These are phyloP conservation scores for Dasyurus viverrinus DNA, from an alignment of 2,113 vertebrate genomes.

Conservation along the genomic window DNA sequence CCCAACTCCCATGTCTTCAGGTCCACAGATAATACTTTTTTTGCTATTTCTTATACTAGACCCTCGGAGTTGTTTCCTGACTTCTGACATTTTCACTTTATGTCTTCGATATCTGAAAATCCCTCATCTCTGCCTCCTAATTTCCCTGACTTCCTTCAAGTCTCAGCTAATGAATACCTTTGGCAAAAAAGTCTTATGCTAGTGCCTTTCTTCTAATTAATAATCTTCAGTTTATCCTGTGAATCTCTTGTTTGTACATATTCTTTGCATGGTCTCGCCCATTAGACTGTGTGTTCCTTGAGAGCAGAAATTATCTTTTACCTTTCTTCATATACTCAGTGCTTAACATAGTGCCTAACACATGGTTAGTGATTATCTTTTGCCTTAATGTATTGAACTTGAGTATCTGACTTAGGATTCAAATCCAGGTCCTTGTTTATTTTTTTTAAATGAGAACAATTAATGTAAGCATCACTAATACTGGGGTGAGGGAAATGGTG, in stretches of 20 bases:
- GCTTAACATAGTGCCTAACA: not conserved
- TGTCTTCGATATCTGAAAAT: no score
- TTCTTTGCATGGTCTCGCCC: not conserved
- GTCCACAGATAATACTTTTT: no score
- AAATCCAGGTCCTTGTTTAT: not conserved
- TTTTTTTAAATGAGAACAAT: no score
- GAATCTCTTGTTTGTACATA: not conserved
- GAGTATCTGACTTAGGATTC: not conserved
- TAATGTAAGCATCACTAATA: no score
- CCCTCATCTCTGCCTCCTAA: not conserved
- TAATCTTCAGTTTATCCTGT: not conserved
- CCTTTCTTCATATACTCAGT: not conserved
- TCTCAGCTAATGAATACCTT: not conserved
- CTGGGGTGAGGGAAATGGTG: no score
- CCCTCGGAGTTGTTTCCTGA: no score
- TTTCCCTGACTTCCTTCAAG: not conserved
- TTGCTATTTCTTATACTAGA: no score
- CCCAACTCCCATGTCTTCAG: no score
- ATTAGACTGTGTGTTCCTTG: not conserved
- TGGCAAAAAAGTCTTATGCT: not conserved
- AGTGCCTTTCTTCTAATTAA: not conserved
- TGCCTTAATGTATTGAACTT: not conserved
- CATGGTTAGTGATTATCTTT: not conserved
- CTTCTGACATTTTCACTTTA: no score
- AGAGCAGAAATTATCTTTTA: not conserved